Evolutionary conservation across 2,888 invertebrate genomes (phyloP).

Genomic region (Volucella bombylans): DNA sequence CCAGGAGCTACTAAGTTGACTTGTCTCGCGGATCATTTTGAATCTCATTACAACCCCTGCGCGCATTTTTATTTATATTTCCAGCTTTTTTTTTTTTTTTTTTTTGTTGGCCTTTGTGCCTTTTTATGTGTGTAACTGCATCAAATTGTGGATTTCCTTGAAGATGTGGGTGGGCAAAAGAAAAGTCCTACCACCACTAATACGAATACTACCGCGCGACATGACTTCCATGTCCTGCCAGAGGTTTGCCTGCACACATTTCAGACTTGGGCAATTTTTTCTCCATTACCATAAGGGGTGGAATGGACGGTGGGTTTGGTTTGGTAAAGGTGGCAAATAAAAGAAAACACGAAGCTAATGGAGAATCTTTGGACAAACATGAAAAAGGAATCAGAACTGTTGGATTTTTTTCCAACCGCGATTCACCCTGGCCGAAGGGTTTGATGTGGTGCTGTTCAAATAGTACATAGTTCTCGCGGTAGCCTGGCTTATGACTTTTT

Average conservation of each 20-base stretch:
- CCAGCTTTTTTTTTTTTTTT: not conserved
- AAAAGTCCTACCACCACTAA: constrained; percentile 11
- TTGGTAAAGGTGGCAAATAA: constrained; percentile 57
- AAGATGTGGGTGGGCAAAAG: constrained; percentile 12
- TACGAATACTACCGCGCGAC: constrained; percentile 59
- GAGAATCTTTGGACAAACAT: constrained; percentile 69
- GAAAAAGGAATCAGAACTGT: constrained; percentile 61
- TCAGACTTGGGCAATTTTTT: constrained; percentile 64
- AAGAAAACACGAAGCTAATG: constrained; percentile 67
- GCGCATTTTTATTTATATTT: constrained; percentile 64
- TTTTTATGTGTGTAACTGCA: constrained; percentile 64
- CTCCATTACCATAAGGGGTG: constrained; percentile 54
- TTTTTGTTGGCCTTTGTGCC: constrained; percentile 21
- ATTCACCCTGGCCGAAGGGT: not conserved
- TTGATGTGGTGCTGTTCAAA: too few species aligned
- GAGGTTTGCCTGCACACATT: constrained; percentile 46
- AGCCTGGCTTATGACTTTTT: constrained; percentile 70
- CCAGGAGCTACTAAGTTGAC: constrained; percentile 42
- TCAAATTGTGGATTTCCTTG: constrained; percentile 72
- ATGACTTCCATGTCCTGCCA: constrained; percentile 69
- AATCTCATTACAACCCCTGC: constrained; percentile 73
- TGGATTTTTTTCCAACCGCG: not conserved
- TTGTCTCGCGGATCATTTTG: constrained; percentile 72
- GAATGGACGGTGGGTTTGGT: not conserved
- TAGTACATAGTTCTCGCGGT: constrained; percentile 37